These are phyloP conservation scores for Speoplatyrhinus poulsoni DNA, from an alignment of 2,113 vertebrate species.

Conservation along the genomic window DNA sequence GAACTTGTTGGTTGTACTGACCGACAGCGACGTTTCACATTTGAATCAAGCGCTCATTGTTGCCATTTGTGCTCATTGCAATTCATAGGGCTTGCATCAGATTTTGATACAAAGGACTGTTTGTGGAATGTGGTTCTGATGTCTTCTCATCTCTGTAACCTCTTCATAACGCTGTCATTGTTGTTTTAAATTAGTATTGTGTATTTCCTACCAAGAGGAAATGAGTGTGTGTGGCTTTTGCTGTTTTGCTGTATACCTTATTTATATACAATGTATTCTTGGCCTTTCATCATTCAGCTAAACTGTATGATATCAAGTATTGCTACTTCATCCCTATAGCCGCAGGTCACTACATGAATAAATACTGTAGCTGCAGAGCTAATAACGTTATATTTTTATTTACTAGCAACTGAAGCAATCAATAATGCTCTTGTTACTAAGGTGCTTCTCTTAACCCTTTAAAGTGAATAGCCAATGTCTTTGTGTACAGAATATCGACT, in stretches of 20 bases:
- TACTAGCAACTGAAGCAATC: not conserved
- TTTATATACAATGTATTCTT: no score
- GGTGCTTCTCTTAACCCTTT: not conserved
- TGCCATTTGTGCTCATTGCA: constrained; percentile 40
- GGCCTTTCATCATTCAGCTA: no score
- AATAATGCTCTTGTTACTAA: not conserved
- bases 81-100: constrained; percentile 45
- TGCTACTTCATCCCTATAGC: no score
- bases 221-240: no score
- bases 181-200: no score
- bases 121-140: constrained; percentile 22
- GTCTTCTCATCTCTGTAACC: constrained; percentile 20
- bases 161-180: no score
- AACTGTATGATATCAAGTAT: no score
- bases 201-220: no score
- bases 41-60: constrained; percentile 47
- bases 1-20: not conserved
- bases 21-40: constrained; percentile 33
- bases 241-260: no score
- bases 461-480: not conserved
- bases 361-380: no score
- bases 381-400: no score
- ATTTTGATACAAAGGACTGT: constrained; percentile 53
- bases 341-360: no score
- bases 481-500: constrained; percentile 87